Conservation (phyloP, 1,140 invertebrate genomes). For the Eumaeus atala region DNA sequence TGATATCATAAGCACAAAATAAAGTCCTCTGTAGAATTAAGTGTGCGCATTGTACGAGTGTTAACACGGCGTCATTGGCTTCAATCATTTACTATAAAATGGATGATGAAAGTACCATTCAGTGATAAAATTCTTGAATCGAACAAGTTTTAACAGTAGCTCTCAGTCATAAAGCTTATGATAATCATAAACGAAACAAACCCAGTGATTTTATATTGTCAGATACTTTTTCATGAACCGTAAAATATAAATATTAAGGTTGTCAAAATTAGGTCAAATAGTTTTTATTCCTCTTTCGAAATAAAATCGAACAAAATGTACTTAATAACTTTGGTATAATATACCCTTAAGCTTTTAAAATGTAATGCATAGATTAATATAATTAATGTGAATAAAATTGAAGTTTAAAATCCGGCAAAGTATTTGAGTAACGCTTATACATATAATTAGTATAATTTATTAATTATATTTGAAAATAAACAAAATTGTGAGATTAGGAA, state of each 20-base stretch:
- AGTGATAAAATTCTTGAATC: too few relatives aligned
- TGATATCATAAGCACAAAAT: slow-evolving; percentile 52
- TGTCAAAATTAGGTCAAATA: slow-evolving; percentile 49
- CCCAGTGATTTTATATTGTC: too few relatives aligned
- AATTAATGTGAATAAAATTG: slow-evolving; percentile 54
- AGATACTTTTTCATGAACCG: neutral
- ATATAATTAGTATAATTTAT: slow-evolving; percentile 56
- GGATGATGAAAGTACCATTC: too few relatives aligned
- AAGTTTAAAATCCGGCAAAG: slow-evolving; percentile 53
- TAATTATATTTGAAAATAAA: slow-evolving; percentile 33
- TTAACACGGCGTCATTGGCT: too few relatives aligned
- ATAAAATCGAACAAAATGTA: slow-evolving; percentile 68
- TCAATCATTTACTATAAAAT: too few relatives aligned
- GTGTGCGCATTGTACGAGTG: slow-evolving; percentile 13
- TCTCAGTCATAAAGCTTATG: too few relatives aligned
- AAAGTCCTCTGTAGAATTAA: slow-evolving; percentile 44
- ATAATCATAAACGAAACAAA: too few relatives aligned
- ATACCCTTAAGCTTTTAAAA: slow-evolving; percentile 62
- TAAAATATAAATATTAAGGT: slow-evolving; percentile 35
- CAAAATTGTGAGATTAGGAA: slow-evolving; percentile 24
- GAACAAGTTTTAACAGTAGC: too few relatives aligned
- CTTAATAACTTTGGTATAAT: slow-evolving; percentile 68
- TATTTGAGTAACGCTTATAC: slow-evolving; percentile 59
- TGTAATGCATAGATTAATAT: slow-evolving; percentile 68
- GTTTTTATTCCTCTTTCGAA: slow-evolving; percentile 50